Base-by-base conservation (phyloP, 2,113 vertebrate species). In the Callochromis pleurospilus region DNA sequence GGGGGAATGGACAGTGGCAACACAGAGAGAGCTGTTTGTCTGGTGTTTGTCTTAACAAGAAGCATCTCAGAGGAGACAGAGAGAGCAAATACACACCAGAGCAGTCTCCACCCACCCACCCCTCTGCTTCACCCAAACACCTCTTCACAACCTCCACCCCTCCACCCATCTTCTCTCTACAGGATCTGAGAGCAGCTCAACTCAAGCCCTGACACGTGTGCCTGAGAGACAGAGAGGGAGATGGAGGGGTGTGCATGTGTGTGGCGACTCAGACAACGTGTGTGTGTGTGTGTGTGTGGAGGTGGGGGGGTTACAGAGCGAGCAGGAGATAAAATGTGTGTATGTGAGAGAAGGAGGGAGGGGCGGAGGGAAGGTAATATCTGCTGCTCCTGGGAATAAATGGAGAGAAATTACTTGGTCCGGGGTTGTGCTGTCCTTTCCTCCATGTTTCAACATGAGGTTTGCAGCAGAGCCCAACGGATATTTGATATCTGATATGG, bases 161-260 rank as follows among this genome's bases (percentile, higher is more conserved):
- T 70, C 65, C 65, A 75, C 68, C 68, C 68, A 47, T 75, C 24
- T 75, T 82, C 91, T 95, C 94, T 93, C 95, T 73, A 92, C 89
- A 94, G 95, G 95, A 96, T 95, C 92, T 95, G 85, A 95, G 95
- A 94, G 90, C 88, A 84, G 90, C 93, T 93, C 92, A 87, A 90
- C 94, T 94, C 95, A 94, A 96, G 95, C 91, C 94, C 93, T 89
- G 93, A 96, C 95, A 96, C 92, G 93, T 95, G 95, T 92, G 91
- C 81, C 77, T 42, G 86, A 87, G 86, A 90, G 84, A 86, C 85
- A 86, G 82, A 75, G 91, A 77, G 81, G 62, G 86, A 82, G 60
- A 91, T 14, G 55, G 88, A 81, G 80, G 90, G 91, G 88, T 58
- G 53, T 51, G 86, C 70, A 84, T 62, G 87, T 89, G 45, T 81